Base-by-base conservation (phyloP, 2,888 invertebrate species). In the Sthenelais limicola region DNA sequence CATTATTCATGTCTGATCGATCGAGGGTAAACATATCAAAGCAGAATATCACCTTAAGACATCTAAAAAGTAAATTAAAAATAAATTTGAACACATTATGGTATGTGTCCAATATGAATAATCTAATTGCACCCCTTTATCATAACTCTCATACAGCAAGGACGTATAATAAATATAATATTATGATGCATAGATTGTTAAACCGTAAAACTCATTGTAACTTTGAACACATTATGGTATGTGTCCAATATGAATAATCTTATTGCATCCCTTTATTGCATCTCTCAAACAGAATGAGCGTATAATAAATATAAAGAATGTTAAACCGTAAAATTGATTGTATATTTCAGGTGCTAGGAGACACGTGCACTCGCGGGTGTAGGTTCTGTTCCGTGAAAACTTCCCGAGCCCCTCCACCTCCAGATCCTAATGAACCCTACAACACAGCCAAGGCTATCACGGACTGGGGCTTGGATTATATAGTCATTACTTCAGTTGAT, bases 321-420 rank as follows among this genome's bases (percentile, higher is more conserved):
- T 43, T 43, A 43, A 43, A 18, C 9, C 24, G 21, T 51, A n/a
- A 9, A n/a, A n/a, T 51, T 26, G 12, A 28, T 28, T 56, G 24
- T 28, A 28, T 28, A 24, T 68, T 0, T 5, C 51, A 96, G 96
- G 89, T 98, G 52, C 92, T 99, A 91, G 99, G 99, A n/a, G 98
- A 99, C 88, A 97, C 97, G 0, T 99, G 99, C 85, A 99, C 99
- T 0, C 91, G 99, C 76, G 98, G 97, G 30, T 99, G 99, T 87
- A 91, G 97, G 84, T 99, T 99, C 89, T 99, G 99, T 88, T 98
- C 98, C 0, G 95, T 99, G 62, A 99, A 99, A 90, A 99, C 99
- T 0, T 92, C 98, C 0, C 91, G 94, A 75, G 90, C 91, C 33
- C 99, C 98, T 0, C 84, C 87, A 1, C 95, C 97, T 0, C 91